Conservation (phyloP, 1,140 invertebrate species). For the Brachionus plicatilis region DNA sequence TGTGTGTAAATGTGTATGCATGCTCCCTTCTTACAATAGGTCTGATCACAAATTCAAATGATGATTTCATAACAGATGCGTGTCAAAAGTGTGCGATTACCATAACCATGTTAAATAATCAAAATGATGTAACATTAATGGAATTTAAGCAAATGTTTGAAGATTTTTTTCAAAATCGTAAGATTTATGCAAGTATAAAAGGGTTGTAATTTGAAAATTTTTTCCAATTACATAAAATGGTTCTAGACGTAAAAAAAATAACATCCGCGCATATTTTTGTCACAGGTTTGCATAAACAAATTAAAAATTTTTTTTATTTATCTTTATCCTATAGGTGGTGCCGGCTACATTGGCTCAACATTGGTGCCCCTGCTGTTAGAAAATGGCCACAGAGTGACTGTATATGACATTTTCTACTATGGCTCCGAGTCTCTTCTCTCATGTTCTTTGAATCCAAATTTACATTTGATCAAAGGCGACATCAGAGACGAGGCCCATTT, state of each 20-base stretch:
- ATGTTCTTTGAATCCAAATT: conserved; percentile 5
- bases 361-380: conserved; percentile 44
- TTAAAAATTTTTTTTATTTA: not conserved
- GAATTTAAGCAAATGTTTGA: not conserved
- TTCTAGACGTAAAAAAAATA: not conserved
- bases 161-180: not conserved
- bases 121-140: not conserved
- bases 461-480: conserved; percentile 45
- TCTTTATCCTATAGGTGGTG: conserved; percentile 42
- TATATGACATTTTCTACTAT: conserved; percentile 45
- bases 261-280: not conserved
- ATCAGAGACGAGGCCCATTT: conserved; percentile 42
- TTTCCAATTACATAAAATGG: not conserved
- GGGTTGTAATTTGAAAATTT: not conserved
- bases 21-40: not conserved
- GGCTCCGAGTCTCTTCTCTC: conserved; percentile 44
- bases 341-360: conserved; percentile 47
- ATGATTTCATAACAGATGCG: not conserved
- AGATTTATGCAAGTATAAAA: not conserved
- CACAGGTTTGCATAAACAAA: not conserved
- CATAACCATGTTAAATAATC: not conserved
- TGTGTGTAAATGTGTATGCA: not conserved
- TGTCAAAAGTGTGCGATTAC: not conserved
- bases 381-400: conserved; percentile 45
- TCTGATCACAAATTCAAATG: not conserved